phyloP scores from a whole-genome alignment of 2,888 invertebrate genomes.

The Baccha elongata region DNA sequence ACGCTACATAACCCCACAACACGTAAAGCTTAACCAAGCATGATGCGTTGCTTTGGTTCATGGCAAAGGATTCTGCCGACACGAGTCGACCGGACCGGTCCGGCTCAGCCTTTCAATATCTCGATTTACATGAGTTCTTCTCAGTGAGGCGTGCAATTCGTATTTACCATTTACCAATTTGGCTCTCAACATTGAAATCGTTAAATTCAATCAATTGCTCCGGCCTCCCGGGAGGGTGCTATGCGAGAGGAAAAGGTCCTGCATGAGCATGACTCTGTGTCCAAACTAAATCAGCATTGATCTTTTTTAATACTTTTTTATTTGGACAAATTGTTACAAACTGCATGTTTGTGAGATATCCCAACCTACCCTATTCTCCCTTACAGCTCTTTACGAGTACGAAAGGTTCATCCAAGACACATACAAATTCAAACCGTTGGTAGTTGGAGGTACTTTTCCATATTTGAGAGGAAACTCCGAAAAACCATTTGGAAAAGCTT shows the following conservation, averaged over 20 bases:
- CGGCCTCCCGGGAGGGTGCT: background rate
- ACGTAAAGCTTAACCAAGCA: constrained; percentile 52
- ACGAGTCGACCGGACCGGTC: background rate
- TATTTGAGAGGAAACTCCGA: too few species aligned
- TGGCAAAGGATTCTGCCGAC: constrained; percentile 18
- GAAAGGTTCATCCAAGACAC: too few species aligned
- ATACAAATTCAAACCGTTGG: too few species aligned
- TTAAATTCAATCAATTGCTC: constrained; percentile 32
- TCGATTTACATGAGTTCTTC: constrained; percentile 44
- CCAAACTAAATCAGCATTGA: constrained; percentile 16
- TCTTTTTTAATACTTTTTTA: background rate
- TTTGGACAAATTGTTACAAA: too few species aligned
- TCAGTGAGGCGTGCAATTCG: constrained; percentile 34
- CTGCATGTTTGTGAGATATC: too few species aligned
- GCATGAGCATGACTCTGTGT: background rate
- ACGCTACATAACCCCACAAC: constrained; percentile 53
- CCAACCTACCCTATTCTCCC: too few species aligned
- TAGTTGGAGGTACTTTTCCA: too few species aligned
- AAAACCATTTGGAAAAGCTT: too few species aligned
- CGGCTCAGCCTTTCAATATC: constrained; percentile 30
- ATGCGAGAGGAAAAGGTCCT: background rate
- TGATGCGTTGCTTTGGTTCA: constrained; percentile 9
- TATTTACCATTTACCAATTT: constrained; percentile 22
- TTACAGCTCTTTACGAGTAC: too few species aligned
- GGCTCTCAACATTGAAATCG: constrained; percentile 24